Evolutionary conservation across 2,113 vertebrate genomes (phyloP), one percentile per base, ranked within the genome.

Genomic region (Chascanopsetta lugubris): DNA sequence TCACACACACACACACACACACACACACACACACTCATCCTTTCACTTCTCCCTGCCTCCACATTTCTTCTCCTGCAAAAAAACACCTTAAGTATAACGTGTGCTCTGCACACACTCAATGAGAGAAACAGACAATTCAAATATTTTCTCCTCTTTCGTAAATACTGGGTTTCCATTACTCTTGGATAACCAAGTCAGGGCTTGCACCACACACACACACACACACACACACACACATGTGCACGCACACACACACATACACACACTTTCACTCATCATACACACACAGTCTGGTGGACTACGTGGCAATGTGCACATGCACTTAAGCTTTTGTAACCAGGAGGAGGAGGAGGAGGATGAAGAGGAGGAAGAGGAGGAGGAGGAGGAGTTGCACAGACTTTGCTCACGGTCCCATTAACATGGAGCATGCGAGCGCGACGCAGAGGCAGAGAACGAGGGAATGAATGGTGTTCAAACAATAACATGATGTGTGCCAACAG

Each of bases 261-360:
- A 77, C 51, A 85, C 69, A 61, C 32, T 34, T 34, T 34, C 32
- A 34, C 32, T 34, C 32, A 9, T 34, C 69, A 74, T 61, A 62
- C 68, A 71, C 60, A 83, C 68, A 73, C 10, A 59, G 79, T 80
- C 82, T 86, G 67, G 71, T 75, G 86, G 92, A 84, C 90, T 91
- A 93, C 92, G 92, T 93, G 92, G 92, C 92, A 91, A 61, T 87
- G 76, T 62, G 83, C 87, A 79, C 72, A 83, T 84, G 48, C 70
- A 75, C 72, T 68, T 61, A 50, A 49, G 69, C 42, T 77, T 69
- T 43, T 59, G 65, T 47, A 80, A 73, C 72, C 76, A 69, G 78
- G 61, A 86, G 89, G 90, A 75, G 80, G 64, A 86, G 89, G 90
- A 75, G 92, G n/a, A n/a, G n/a, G n/a, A n/a, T n/a, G n/a, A n/a